Evolutionary conservation across 2,113 vertebrate species (phyloP), one percentile per base, ranked within the genome.

Genomic region (Chaetodon auriga): DNA sequence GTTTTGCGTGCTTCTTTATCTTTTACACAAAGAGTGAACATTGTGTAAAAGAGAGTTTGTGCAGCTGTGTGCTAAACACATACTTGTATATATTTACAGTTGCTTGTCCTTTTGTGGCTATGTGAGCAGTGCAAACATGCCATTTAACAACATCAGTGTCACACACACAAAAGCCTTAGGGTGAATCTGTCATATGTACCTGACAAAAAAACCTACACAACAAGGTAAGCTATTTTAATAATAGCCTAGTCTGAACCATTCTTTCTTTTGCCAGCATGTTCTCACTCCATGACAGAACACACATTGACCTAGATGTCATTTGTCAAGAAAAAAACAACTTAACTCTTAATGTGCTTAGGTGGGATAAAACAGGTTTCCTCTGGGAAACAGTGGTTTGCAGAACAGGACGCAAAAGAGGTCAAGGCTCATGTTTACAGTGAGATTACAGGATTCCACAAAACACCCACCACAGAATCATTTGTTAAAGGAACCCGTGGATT

Each of bases 191-290:
- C 55, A 12, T 9, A 16, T 16, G 38, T 30, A 10, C 30, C 6
- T 55, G 25, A 61, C 30, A 55, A 72, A 57, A 72, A 68, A 69
- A 19, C 3, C 18, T 30, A 71, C 38, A 70, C 51, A 80, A 71
- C 60, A 62, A 66, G 55, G 64, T 70, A 43, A 90, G 81, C 81
- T 80, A 38, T 80, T 76, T 86, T 83, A 82, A 91, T 90, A 21
- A 78, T 43, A 74, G 30, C 25, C 8, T 60, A 82, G 68, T 0
- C 11, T 19, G 30, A 18, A 68, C 1, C 7, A 7, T 16, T 2
- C 21, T 36, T 54, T 11, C 41, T 77, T 36, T n/a, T 65, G 58
- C 21, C 43, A 35, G 23, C n/a, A 5, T 18, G 11, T 74, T 91
- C 86, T 82, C 84, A 85, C 62, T 19, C 54, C 1, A 70, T 21